Percentiles rank a stretch among this genome's conserved stretches.
Conservation (phyloP, 2,888 invertebrate species). For the Eurytoma californica region DNA sequence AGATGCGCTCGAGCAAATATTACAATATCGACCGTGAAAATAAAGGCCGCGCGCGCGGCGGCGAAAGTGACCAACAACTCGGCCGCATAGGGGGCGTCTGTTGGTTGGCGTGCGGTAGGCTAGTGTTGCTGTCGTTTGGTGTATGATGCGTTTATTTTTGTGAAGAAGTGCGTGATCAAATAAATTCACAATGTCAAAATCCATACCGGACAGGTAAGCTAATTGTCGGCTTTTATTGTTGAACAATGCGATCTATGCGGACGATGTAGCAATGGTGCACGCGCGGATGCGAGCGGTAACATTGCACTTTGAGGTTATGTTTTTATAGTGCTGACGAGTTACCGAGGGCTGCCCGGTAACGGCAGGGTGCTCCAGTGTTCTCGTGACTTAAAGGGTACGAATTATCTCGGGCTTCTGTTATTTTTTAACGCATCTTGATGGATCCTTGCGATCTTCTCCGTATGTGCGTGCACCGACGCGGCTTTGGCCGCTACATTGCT, state of each 20-base stretch:
- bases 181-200: slow-evolving; percentile 60
- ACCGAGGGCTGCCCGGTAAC: background rate
- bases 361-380: background rate
- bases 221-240: slow-evolving; percentile 10
- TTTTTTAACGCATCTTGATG: background rate
- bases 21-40: slow-evolving; percentile 43
- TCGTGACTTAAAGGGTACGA: background rate
- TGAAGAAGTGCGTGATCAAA: slow-evolving; percentile 53
- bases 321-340: slow-evolving; percentile 43
- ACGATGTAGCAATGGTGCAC: background rate
- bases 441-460: slow-evolving; percentile 63
- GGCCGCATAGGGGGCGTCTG: slow-evolving; percentile 39
- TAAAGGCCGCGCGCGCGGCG: background rate
- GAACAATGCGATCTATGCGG: background rate
- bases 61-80: background rate
- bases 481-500: slow-evolving; percentile 31
- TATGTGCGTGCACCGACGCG: slow-evolving; percentile 40
- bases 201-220: slow-evolving; percentile 67
- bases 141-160: slow-evolving; percentile 55
- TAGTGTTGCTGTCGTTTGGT: slow-evolving; percentile 47
- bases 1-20: slow-evolving; percentile 5
- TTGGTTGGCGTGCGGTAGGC: slow-evolving; percentile 33
- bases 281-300: background rate
- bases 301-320: slow-evolving; percentile 66
- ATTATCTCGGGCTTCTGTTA: background rate